Base-by-base conservation (phyloP, 1,140 invertebrate genomes). In the Mesaphorura yosii region DNA sequence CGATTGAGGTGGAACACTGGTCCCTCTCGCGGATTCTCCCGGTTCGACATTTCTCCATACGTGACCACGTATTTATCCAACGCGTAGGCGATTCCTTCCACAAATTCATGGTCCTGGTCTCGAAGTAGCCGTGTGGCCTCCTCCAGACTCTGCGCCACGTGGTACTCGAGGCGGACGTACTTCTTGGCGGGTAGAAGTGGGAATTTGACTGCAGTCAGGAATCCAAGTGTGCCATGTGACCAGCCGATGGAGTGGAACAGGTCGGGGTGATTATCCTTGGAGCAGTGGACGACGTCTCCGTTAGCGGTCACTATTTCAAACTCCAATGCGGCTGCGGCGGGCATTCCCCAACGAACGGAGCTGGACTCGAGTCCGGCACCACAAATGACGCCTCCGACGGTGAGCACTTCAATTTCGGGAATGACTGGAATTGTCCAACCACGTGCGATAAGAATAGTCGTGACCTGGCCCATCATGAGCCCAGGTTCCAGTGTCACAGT, bases 291-390 rank as follows among this genome's bases (percentile, higher is more conserved):
- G 4, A 49, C 7, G 4, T 12, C 15, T 6, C 47, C 47, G 22
- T 49, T 34, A 5, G 47, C 28, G 10, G 25, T 10, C 5, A 49
- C 27, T 12, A 49, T 5, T 39, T 49, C 47, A 22, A 27, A 49
- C 15, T 19, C 27, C 10, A 38, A 6, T 12, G 10, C 15, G 12
- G 47, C 12, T 17, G 31, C 29, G 5, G 47, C 47, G 25, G 38
- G 38, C 12, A 49, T 10, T 15, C 47, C 47, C 15, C 38, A 49
- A 7, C 38, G n/a, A 22, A 37, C 28, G 5, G 28, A 38, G 14
- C n/a, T 19, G 5, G 47, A 37, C 25, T 49, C 47, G 14, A 49
- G 15, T 6, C 47, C 47, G n/a, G 47, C 25, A n/a, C 47, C 47
- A 39, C 25, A 27, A 6, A 49, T 26, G 6, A 23, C 20, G 6